Conservation (phyloP, 1,140 invertebrate genomes). For the Drosophila funebris region DNA sequence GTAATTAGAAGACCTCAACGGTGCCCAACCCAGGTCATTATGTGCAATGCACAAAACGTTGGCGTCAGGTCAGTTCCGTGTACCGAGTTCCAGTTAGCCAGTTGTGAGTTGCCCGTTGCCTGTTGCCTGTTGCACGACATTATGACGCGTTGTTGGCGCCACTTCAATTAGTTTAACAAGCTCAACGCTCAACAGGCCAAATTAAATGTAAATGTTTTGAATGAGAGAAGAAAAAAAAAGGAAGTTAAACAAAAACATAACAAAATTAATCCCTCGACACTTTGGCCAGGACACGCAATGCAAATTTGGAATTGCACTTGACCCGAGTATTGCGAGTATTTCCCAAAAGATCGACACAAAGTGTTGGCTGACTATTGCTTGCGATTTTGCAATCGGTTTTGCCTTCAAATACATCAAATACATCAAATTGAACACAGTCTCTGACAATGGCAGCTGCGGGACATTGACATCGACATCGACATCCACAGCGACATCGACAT, state of each 20-base stretch:
- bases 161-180: conserved; percentile 79
- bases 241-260: conserved; percentile 63
- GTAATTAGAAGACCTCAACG: conserved; percentile 77
- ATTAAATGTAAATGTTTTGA: conserved; percentile 66
- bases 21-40: conserved; percentile 7
- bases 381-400: conserved; percentile 60
- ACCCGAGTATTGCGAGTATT: conserved; percentile 11
- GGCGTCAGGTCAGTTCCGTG: conserved; percentile 20
- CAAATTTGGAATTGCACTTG: conserved; percentile 34
- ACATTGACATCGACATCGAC: background rate
- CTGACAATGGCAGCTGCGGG: background rate
- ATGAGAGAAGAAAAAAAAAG: conserved; percentile 31
- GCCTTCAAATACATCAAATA: conserved; percentile 1
- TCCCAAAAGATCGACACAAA: conserved; percentile 36
- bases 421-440: conserved; percentile 29
- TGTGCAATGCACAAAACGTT: background rate
- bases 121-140: conserved; percentile 68
- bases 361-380: conserved; percentile 26
- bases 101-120: conserved; percentile 27
- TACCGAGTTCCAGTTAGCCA: conserved; percentile 8
- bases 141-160: conserved; percentile 42
- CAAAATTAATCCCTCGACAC: conserved; percentile 68
- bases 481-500: conserved; percentile 25
- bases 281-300: conserved; percentile 34
- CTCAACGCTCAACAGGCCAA: conserved; percentile 49